Evolutionary conservation across 2,113 vertebrate genomes (phyloP).

Genomic region (Craseonycteris thonglongyai): DNA sequence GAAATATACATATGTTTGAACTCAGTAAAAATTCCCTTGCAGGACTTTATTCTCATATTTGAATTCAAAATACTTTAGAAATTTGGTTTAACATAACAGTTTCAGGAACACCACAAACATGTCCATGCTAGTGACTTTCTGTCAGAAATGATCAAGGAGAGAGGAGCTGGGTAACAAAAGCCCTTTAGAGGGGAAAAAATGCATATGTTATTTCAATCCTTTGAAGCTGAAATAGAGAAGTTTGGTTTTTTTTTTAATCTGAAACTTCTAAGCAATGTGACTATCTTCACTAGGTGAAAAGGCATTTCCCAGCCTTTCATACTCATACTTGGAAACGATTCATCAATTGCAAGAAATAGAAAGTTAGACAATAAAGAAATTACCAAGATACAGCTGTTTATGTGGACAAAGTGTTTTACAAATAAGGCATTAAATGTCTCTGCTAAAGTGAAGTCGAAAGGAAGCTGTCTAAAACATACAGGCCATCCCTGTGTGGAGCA

Average conservation of each 20-base stretch:
- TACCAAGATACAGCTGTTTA: not conserved
- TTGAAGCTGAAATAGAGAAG: slow-evolving; percentile 12
- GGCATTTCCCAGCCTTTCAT: not conserved
- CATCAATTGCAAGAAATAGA: not conserved
- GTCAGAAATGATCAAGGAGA: slow-evolving; percentile 28
- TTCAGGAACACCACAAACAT: not conserved
- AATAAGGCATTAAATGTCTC: not conserved
- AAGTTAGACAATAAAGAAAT: not conserved
- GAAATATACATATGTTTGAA: not conserved
- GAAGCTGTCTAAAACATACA: not conserved
- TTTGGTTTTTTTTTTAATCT: too few species aligned
- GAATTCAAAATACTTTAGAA: slow-evolving; percentile 18
- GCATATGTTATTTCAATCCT: not conserved
- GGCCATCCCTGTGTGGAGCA: not conserved
- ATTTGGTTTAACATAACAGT: not conserved
- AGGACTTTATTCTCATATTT: slow-evolving; percentile 29
- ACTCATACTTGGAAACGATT: not conserved
- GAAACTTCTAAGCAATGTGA: slow-evolving; percentile 1
- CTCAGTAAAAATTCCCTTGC: not conserved
- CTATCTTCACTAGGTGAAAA: not conserved
- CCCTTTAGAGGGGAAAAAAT: not conserved
- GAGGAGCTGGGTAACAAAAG: not conserved
- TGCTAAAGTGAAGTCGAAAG: not conserved
- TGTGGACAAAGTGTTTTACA: not conserved
- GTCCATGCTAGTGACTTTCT: not conserved